Base-by-base conservation (phyloP, 2,888 invertebrate species). In the Eupelmus urozonus region DNA sequence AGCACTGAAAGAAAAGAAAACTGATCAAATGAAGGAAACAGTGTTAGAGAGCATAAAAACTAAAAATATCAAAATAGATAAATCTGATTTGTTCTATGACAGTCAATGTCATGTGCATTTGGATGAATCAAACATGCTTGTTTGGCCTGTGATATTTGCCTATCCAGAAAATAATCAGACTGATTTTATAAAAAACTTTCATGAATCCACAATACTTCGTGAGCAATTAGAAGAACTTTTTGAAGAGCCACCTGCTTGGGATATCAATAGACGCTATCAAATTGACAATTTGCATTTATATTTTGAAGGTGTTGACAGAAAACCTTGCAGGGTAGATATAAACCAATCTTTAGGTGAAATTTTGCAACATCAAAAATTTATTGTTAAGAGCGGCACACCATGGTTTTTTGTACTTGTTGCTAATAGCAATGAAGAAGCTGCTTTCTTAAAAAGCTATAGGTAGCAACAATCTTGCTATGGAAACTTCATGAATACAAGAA, bases 131-230 rank as follows among this genome's bases (percentile, higher is more conserved):
- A 90, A 90, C 13, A 88, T 90, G 55, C 89, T 98, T 13, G 90
- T 94, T 67, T 98, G 98, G 98, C 98, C 98, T 0, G 94, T 97
- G 0, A 91, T 96, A 20, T 93, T 98, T 82, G 90, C 96, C 13
- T 98, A 98, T 89, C 98, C 98, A 0, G 97, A 98, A 90, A 94
- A 94, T 86, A 92, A 94, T 77, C 93, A 95, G 84, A 95, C 96
- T 65, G 98, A 99, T 89, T 96, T 97, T 84, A 92, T 98, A 53
- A 94, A 95, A 88, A 92, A 93, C 76, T 96, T 97, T 85, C 92
- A 93, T 11, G 97, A 98, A 90, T 92, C 94, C 83, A 92, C 92
- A 0, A 90, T 91, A 27, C 91, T 95, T 84, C 78, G 85, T 27
- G 92, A 93, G 65, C 93, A 94, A 73, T 85, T 95, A n/a, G 89